Evolutionary conservation across 92 coral and sea anemone species (phyloP).

Genomic region (Phenganax subtilis): DNA sequence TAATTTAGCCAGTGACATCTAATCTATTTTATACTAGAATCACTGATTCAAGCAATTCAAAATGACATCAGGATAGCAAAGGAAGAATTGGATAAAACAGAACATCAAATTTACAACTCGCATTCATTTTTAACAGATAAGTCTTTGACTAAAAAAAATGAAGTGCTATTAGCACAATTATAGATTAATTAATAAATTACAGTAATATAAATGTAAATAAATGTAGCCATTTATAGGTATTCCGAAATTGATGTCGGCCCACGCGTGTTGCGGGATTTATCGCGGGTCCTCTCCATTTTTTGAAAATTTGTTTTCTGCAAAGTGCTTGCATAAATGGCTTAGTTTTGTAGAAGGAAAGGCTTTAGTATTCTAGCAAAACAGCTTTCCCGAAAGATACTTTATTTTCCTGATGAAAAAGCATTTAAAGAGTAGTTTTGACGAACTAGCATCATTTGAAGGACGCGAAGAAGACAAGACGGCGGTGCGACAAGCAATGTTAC

Average conservation of each 20-base stretch:
- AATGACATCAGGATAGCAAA: constrained; percentile 75
- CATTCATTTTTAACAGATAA: constrained; percentile 63
- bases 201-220: too few relatives aligned
- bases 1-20: not conserved
- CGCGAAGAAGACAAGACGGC: not conserved
- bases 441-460: constrained; percentile 3
- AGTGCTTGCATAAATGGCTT: not conserved
- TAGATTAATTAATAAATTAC: not conserved
- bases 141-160: constrained; percentile 13
- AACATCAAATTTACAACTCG: constrained; percentile 55
- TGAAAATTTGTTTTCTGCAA: not conserved
- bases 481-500: not conserved
- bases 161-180: constrained; percentile 12
- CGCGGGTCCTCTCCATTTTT: constrained; percentile 3
- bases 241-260: not conserved
- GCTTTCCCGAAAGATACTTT: not conserved
- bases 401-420: not conserved
- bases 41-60: constrained; percentile 82
- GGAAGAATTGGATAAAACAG: constrained; percentile 68
- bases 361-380: not conserved
- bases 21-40: constrained; percentile 48
- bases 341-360: not conserved
- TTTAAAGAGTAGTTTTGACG: not conserved
- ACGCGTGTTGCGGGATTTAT: not conserved
- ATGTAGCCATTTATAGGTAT: too few relatives aligned